Percentiles rank a stretch among this genome's conserved stretches.
phyloP scores from a whole-genome alignment of 2,113 vertebrate species.

The Ivindomyrus marchei region DNA sequence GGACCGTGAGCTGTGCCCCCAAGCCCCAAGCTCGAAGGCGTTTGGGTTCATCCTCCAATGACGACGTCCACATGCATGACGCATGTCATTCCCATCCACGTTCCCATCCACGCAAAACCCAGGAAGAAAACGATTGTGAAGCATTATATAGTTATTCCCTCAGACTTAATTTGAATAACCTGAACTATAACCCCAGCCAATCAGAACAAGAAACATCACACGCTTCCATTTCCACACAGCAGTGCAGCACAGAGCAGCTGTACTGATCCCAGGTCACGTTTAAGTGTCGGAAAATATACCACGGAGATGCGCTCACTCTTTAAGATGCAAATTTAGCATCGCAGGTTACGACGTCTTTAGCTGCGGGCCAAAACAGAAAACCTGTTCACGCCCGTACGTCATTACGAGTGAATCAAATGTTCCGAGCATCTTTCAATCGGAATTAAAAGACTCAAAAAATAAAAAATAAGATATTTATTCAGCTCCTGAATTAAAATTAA shows the following conservation, averaged over 20 bases:
- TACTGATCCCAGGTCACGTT: background rate
- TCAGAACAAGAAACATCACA: background rate
- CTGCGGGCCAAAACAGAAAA: background rate
- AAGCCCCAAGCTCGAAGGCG: background rate
- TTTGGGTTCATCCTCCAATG: background rate
- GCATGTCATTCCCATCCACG: background rate
- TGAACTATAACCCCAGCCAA: background rate
- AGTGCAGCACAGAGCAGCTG: background rate
- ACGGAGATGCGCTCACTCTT: background rate
- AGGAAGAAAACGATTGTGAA: background rate
- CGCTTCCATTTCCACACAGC: background rate
- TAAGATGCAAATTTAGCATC: background rate
- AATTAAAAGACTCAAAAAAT: slow-evolving; percentile 3
- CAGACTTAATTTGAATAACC: background rate
- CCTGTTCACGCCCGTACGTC: background rate
- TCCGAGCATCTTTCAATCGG: background rate
- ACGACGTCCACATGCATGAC: background rate
- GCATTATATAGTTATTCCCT: background rate
- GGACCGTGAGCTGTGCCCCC: background rate
- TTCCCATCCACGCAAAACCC: background rate
- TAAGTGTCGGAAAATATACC: background rate
- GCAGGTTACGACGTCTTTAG: background rate
- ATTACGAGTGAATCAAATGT: background rate
- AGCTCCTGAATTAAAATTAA: slow-evolving; percentile 7
- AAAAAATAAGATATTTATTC: slow-evolving; percentile 1